phyloP scores from a whole-genome alignment of 2,113 vertebrate genomes.

The Abramis brama region DNA sequence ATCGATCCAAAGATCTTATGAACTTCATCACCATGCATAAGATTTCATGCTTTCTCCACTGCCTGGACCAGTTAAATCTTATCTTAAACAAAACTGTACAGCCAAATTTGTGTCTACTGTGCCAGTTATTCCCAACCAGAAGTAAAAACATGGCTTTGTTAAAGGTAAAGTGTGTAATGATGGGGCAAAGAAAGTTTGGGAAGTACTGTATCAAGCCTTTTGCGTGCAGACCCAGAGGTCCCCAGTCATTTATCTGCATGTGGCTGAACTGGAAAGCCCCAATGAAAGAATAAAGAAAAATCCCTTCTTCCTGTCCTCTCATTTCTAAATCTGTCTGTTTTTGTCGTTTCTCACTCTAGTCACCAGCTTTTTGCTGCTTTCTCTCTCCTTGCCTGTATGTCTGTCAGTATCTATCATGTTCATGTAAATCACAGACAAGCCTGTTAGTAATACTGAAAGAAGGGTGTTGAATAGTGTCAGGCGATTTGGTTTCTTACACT shows the following conservation, averaged over 20 bases:
- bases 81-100: background rate
- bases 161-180: background rate
- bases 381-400: slow-evolving; percentile 23
- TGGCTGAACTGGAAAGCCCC: slow-evolving; percentile 47
- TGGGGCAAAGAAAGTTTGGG: background rate
- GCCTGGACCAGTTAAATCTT: background rate
- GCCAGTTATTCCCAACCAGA: background rate
- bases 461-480: background rate
- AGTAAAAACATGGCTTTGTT: background rate
- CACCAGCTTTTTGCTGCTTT: slow-evolving; percentile 33
- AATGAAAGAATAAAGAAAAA: slow-evolving; percentile 41
- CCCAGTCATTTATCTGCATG: slow-evolving; percentile 8
- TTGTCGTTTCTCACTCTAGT: background rate
- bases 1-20: background rate
- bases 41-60: background rate
- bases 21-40: background rate
- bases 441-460: slow-evolving; percentile 41
- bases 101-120: background rate
- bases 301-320: slow-evolving; percentile 12
- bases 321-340: slow-evolving; percentile 9
- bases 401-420: background rate
- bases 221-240: slow-evolving; percentile 29
- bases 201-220: background rate
- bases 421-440: slow-evolving; percentile 17
- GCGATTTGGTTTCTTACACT: slow-evolving; percentile 31